Base-by-base conservation (phyloP, 2,888 invertebrate genomes). In the Drosophila borborema region DNA sequence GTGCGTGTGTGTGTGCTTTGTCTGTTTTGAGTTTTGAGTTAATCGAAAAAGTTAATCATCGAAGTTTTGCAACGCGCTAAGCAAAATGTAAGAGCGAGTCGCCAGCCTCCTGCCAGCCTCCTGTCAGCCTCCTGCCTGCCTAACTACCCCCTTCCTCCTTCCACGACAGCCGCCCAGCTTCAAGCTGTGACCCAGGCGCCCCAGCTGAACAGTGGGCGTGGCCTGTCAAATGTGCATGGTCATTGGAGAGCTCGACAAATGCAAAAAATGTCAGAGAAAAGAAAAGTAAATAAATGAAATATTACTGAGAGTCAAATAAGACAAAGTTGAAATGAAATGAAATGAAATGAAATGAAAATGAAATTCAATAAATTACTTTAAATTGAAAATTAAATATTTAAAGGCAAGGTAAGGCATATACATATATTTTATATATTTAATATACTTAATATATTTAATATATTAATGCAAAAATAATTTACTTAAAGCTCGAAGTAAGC, bases 21-120 rank as follows among this genome's bases (percentile, higher is more conserved):
- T 79, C 82, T 80, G 82, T 77, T 88, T 86, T 74, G 70, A 81
- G 79, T 79, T 79, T 81, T 77, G 82, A 89, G 85, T 86, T 86
- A 86, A 90, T 86, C 86, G 86, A 86, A 86, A 86, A 90, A 90
- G 86, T 86, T 86, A 90, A 86, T 86, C 86, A 86, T 89, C 89
- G 89, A 86, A 86, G 88, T 89, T 89, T 89, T 82, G 79, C 82
- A 81, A 81, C 74, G 74, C 70, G 80, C 71, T 78, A 74, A 81
- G 70, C 80, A 75, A 74, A 74, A 82, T 55, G 41, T 41, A 34
- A 18, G 40, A 75, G 73, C 76, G 55, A 55, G 59, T 49, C 28
- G 7, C 45, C n/a, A 1, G 14, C 6, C 38, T 38, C 14, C 38
- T 14, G 36, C 12, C 38, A 5, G 0, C 14, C 5, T 23, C 23